Evolutionary conservation across 2,888 invertebrate species (phyloP).

Genomic region (Gastracanthus pulcherrimus): DNA sequence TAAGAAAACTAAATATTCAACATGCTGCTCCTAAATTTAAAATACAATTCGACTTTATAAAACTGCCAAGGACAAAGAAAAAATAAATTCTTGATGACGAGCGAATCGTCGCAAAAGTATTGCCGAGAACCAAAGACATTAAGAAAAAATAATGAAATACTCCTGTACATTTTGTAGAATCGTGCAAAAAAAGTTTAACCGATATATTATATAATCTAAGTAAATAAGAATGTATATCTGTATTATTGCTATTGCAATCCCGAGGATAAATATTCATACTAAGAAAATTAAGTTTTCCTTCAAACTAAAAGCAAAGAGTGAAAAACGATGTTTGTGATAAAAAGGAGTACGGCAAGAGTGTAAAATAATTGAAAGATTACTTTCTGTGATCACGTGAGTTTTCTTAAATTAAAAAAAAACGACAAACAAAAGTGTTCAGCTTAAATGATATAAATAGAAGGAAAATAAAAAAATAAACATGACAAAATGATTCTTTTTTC

Average conservation of each 20-base stretch:
- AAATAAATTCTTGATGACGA: constrained; percentile 30
- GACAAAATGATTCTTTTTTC: constrained; percentile 7
- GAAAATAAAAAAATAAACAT: constrained; percentile 9
- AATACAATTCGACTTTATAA: constrained; percentile 20
- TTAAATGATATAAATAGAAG: not conserved
- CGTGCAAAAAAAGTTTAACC: constrained; percentile 53
- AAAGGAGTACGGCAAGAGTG: constrained; percentile 11
- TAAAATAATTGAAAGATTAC: constrained; percentile 53
- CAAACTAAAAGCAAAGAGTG: not conserved
- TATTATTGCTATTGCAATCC: constrained; percentile 44
- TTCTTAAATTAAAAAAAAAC: constrained; percentile 23
- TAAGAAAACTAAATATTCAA: not conserved
- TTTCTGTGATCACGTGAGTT: constrained; percentile 47
- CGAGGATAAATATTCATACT: constrained; percentile 17
- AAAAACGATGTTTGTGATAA: constrained; percentile 47
- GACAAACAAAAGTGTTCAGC: constrained; percentile 29
- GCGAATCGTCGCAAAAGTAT: constrained; percentile 48
- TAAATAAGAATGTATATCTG: constrained; percentile 51
- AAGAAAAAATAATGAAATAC: constrained; percentile 54
- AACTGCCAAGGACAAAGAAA: constrained; percentile 40
- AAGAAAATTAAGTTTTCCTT: constrained; percentile 25
- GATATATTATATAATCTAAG: constrained; percentile 43
- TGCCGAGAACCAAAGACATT: constrained; percentile 67
- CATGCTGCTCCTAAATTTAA: not conserved
- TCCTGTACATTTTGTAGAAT: constrained; percentile 65